Evolutionary conservation across 2,888 invertebrate species (phyloP).

Genomic region (Pterostichus madidus): DNA sequence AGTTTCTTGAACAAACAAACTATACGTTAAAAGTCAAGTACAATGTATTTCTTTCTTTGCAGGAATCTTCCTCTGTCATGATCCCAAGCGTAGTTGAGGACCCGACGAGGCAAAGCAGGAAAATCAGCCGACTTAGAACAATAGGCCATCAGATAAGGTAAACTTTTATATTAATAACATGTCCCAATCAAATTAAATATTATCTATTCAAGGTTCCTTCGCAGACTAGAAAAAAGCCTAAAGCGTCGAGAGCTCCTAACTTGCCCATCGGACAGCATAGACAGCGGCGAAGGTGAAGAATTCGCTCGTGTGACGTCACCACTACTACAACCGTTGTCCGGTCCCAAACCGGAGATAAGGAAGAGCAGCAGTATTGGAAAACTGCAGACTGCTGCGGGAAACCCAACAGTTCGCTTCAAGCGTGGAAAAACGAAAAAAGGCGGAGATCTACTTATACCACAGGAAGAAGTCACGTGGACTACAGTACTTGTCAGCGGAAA

Average conservation of each 20-base stretch:
- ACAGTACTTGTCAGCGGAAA: slow-evolving; percentile 73
- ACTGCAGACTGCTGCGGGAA: slow-evolving; percentile 71
- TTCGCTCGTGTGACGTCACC: slow-evolving; percentile 85
- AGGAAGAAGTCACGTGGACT: slow-evolving; percentile 73
- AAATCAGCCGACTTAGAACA: slow-evolving; percentile 84
- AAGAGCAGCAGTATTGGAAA: slow-evolving; percentile 76
- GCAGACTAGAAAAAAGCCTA: slow-evolving; percentile 85
- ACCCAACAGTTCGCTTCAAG: slow-evolving; percentile 69
- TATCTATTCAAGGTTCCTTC: slow-evolving; percentile 80
- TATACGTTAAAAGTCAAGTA: background rate
- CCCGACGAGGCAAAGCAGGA: slow-evolving; percentile 79
- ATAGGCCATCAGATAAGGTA: slow-evolving; percentile 90
- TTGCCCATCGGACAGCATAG: slow-evolving; percentile 78
- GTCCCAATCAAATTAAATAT: no score
- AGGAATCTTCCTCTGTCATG: slow-evolving; percentile 82
- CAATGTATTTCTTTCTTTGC: slow-evolving; percentile 70
- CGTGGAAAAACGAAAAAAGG: slow-evolving; percentile 73
- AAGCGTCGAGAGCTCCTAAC: slow-evolving; percentile 82
- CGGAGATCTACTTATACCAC: slow-evolving; percentile 72
- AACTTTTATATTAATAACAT: slow-evolving; percentile 47
- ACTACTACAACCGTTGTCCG: slow-evolving; percentile 77
- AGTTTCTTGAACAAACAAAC: background rate
- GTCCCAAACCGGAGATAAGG: slow-evolving; percentile 73
- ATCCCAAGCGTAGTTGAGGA: slow-evolving; percentile 82
- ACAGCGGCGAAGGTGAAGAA: slow-evolving; percentile 81